These are phyloP conservation scores for Marasmarcha lunaedactyla DNA, from an alignment of 2,888 invertebrate species.

Conservation along the genomic window DNA sequence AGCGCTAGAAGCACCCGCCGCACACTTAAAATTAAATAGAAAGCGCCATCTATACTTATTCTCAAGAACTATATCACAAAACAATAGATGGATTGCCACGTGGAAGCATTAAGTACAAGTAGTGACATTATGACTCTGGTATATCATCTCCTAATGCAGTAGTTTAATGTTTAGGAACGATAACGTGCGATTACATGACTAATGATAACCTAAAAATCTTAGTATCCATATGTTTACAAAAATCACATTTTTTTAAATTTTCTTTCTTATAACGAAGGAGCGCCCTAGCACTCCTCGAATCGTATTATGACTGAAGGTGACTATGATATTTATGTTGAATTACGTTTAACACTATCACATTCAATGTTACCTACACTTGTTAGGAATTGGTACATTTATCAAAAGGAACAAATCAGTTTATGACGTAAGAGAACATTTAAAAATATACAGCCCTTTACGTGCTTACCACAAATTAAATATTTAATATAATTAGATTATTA, in stretches of 20 bases:
- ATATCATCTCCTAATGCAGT: constrained; percentile 38
- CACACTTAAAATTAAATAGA: neutral
- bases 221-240: constrained; percentile 26
- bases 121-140: constrained; percentile 44
- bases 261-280: constrained; percentile 25
- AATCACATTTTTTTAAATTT: constrained; percentile 53
- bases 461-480: constrained; percentile 14
- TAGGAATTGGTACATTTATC: constrained; percentile 35
- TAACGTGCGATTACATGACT: constrained; percentile 36
- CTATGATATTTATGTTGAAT: constrained; percentile 53
- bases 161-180: constrained; percentile 58
- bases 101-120: constrained; percentile 57
- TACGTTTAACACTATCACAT: constrained; percentile 59
- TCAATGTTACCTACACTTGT: constrained; percentile 35
- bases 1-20: neutral
- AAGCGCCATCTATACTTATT: constrained; percentile 39
- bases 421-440: constrained; percentile 23
- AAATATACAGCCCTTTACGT: constrained; percentile 34
- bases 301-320: constrained; percentile 71
- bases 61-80: constrained; percentile 60
- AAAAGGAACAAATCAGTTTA: constrained; percentile 48
- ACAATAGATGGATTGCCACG: constrained; percentile 32
- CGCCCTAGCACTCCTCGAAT: constrained; percentile 17
- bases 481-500: constrained; percentile 3
- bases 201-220: constrained; percentile 33